Evolutionary conservation across 2,113 vertebrate genomes (phyloP), one percentile per base, ranked within the genome.

Genomic region (Gambusia holbrooki): DNA sequence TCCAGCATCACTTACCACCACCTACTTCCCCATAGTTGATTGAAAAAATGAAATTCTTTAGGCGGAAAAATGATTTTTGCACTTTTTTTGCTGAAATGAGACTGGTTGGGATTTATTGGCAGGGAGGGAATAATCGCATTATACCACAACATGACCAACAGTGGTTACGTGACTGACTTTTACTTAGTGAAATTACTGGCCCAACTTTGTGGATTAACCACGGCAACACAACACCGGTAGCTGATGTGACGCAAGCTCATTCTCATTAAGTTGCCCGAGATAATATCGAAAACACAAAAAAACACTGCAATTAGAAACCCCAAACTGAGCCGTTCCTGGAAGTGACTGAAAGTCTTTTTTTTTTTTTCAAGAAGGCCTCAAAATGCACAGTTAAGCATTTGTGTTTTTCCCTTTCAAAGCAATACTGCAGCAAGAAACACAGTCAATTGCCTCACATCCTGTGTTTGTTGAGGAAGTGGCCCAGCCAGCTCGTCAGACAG

Each of bases 361-460:
- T 5, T 1, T 33, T 6, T 4, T 1, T 33, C 5, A 17, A 78
- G 37, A 30, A 1, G 37, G 76, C 85, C 85, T 79, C 87, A 93
- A 90, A 90, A 77, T 86, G 92, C 90, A 86, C 48, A 91, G 79
- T 84, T 66, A 92, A 90, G 89, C 93, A 81, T 40, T 78, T 82
- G 71, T 83, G 76, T 91, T 92, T 93, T 92, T 90, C 86, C 78
- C 81, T 84, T 87, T 83, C 81, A 76, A 86, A 89, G 90, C 72
- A 25, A 87, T 68, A 84, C 75, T 86, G 85, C 77, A 51, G 61
- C 30, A 32, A 92, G 45, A 82, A 76, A 85, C 72, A 83, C 72
- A 83, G 33, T 62, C 32, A 71, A 72, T 94, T 93, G 89, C 90
- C 88, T 92, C 92, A 95, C 89, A 93, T 95, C 94, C 94, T 95